Evolutionary conservation across 2,888 invertebrate genomes (phyloP).

Genomic region (Shargacucullia verbasci): DNA sequence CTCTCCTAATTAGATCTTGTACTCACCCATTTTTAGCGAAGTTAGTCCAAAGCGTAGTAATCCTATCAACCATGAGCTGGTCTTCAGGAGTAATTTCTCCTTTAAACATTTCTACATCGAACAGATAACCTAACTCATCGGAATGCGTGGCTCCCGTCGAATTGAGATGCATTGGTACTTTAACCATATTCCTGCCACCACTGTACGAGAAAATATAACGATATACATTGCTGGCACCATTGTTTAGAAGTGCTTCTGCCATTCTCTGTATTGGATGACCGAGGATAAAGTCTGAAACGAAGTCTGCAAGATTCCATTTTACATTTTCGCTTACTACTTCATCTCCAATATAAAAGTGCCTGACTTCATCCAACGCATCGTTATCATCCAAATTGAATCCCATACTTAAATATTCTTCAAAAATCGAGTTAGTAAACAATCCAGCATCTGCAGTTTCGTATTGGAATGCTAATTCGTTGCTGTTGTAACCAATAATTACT

Average conservation of each 20-base stretch:
- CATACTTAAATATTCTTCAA: conserved; percentile 2
- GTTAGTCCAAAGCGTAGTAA: conserved; percentile 54
- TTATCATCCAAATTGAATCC: conserved; percentile 22
- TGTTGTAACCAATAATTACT: conserved; percentile 35
- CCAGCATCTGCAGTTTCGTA: not conserved
- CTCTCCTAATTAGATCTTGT: no score
- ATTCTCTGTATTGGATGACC: conserved; percentile 27
- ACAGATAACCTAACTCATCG: conserved; percentile 52
- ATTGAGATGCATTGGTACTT: conserved; percentile 1
- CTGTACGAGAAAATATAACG: conserved; percentile 38
- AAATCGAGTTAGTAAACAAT: conserved; percentile 5
- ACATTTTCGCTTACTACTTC: conserved; percentile 15
- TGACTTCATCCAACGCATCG: conserved; percentile 14
- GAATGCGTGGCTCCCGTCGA: conserved; percentile 35
- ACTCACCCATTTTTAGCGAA: conserved; percentile 48
- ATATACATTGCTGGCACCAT: conserved; percentile 26
- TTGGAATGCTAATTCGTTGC: conserved; percentile 17
- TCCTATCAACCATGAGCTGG: conserved; percentile 44
- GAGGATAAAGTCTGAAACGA: conserved; percentile 22
- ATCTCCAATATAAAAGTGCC: conserved; percentile 42
- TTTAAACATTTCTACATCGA: conserved; percentile 19
- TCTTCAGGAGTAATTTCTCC: conserved; percentile 36
- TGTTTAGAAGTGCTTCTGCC: conserved; percentile 14
- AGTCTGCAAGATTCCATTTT: conserved; percentile 14
- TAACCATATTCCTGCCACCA: conserved; percentile 25